Evolutionary conservation across 2,797 vertebrate genomes (phyloP), one percentile per base, ranked within the genome.

Genomic region (Harpagifer antarcticus): DNA sequence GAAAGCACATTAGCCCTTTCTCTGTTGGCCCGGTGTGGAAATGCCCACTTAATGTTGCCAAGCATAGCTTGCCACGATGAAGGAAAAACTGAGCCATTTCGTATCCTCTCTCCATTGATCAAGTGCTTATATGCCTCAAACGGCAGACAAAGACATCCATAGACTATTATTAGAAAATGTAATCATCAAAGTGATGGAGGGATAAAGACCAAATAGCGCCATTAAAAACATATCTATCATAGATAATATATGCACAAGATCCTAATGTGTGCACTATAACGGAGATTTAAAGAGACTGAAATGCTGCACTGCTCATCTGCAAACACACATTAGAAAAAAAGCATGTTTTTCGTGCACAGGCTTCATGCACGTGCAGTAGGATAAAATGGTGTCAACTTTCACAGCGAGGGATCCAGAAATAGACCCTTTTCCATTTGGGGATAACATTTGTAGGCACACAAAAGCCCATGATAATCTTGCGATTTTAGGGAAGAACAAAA

Each of bases 341-440:
- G 50, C 72, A 64, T 86, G 27, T 27, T 58, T 76, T 75, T 74
- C 45, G 60, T 82, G 76, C 58, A 73, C 58, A 14, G 72, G 73
- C 72, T 50, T 49, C n/a, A 70, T 74, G 81, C 81, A 88, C 69
- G 69, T 23, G 79, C 82, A 81, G 82, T 76, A 72, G 74, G 72
- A 75, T 90, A 85, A 91, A 93, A 93, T 84, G 92, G 93, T 95
- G 93, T 94, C 93, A 92, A 93, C 92, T 93, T 93, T 93, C 93
- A 91, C 82, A 85, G 88, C 45, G 82, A 86, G 78, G 69, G 69
- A 88, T 91, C 91, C 91, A 90, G 93, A 95, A 94, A 95, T 95
- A 95, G 88, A 88, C 64, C 61, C 76, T 63, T 85, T 83, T 89
- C 90, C 92, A 91, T 91, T 87, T 79, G 90, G 90, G 88, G 85